These are phyloP conservation scores for Crotalus viridis DNA, from an alignment of 2,113 vertebrate genomes.

Conservation along the genomic window DNA sequence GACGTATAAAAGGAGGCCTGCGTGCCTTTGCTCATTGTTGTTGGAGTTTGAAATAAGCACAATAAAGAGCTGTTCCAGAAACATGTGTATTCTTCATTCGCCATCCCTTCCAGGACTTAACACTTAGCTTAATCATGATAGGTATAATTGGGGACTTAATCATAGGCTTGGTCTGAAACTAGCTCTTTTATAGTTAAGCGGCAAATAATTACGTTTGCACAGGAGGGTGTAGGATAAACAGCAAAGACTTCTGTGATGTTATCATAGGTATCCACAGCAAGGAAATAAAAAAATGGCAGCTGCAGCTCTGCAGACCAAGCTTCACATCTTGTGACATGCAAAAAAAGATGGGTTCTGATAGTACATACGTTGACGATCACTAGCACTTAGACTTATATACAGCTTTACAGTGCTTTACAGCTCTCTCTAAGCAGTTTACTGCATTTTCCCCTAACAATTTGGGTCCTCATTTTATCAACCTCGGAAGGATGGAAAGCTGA, in stretches of 20 bases:
- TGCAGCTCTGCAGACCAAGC: not conserved
- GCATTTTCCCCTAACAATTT: no score
- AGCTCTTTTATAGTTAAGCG: not conserved
- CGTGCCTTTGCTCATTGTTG: no score
- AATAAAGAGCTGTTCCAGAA: no score
- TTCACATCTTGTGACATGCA: not conserved
- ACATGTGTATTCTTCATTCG: no score
- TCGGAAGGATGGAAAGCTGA: no score
- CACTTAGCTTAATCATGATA: not conserved
- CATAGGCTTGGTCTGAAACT: not conserved
- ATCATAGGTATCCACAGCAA: not conserved
- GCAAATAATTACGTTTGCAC: not conserved
- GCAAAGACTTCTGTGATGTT: not conserved
- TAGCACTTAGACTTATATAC: no score
- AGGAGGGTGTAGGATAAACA: not conserved
- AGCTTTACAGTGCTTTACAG: no score
- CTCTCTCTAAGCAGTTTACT: no score
- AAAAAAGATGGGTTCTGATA: not conserved
- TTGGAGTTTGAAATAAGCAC: no score
- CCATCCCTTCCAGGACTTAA: no score
- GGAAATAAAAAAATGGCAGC: not conserved
- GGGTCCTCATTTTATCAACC: no score
- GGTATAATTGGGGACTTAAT: not conserved
- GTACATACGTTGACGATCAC: not conserved
- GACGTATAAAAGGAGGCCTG: no score